Evolutionary conservation across 2,797 vertebrate genomes (phyloP).

Genomic region (Manis javanica): DNA sequence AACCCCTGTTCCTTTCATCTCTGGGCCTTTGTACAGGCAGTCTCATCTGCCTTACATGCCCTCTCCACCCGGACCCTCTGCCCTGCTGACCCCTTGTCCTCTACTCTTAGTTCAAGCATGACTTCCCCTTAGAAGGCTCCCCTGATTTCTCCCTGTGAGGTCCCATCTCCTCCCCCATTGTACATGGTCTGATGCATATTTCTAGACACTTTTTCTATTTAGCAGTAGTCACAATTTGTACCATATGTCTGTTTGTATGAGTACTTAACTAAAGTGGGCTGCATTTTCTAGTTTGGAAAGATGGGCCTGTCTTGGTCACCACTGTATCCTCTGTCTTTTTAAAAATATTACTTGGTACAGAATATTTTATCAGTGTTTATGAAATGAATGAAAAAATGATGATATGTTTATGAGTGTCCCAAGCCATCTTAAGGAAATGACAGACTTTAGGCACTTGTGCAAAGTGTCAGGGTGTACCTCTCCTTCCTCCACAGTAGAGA

Average conservation of each 20-base stretch:
- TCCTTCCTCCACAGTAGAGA: background rate
- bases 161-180: background rate
- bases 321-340: background rate
- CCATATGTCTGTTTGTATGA: background rate
- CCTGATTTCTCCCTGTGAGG: too few species aligned
- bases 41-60: background rate
- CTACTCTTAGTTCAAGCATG: background rate
- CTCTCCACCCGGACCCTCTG: background rate
- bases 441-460: background rate
- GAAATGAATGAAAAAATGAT: background rate
- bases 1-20: background rate
- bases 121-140: background rate
- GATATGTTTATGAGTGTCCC: background rate
- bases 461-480: background rate
- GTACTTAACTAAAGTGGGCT: background rate
- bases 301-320: background rate
- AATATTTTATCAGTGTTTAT: background rate
- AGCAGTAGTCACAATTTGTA: background rate
- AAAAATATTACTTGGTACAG: background rate
- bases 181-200: background rate
- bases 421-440: background rate
- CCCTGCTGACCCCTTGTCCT: background rate
- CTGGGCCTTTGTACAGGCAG: fast-evolving
- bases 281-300: background rate
- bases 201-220: background rate